Base-by-base conservation (phyloP, 2,888 invertebrate genomes). In the Sialis lutaria region DNA sequence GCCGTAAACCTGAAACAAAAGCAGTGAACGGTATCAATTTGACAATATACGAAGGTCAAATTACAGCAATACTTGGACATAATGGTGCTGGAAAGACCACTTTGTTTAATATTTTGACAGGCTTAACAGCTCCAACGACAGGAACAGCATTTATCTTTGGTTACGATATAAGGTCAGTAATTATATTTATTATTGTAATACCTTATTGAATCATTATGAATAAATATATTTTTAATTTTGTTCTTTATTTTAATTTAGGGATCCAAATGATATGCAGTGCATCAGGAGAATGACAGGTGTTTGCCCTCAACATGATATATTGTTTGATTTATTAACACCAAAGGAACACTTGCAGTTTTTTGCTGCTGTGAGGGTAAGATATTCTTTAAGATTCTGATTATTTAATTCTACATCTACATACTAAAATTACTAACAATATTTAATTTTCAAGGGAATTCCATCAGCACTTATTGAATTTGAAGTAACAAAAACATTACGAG, bases 31-130 rank as follows among this genome's bases (percentile, higher is more conserved):
- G 81, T 3, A 80, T 87, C 34, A 82, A 82, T 60, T 64, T 88
- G 48, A 83, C 83, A 48, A 83, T 89, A 51, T 89, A 88, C 64
- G 85, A 88, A 60, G 86, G 77, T 1, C 87, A 89, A 63, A 88
- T 89, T 50, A 89, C 88, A 0, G 87, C 87, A 0, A 79, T 89
- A 22, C 65, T 89, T 50, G 89, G 88, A 0, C 88, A 88, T 56
- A 89, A 89, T 57, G 88, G 88, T 1, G 88, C 89, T 35, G 89
- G 89, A 5, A 89, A 90, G 64, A 87, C 87, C 1, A 88, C 88
- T 0, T 67, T 88, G 6, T 82, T 90, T 60, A 88, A 88, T 56
- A 87, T 90, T 53, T 64, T 90, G 12, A 86, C 87, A 3, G 89
- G 90, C 1, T 60, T 84, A n/a, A 82, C 83, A 0, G 67, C 79